Base-by-base conservation (phyloP, 2,113 vertebrate genomes). In the Paedocypris sp. region DNA sequence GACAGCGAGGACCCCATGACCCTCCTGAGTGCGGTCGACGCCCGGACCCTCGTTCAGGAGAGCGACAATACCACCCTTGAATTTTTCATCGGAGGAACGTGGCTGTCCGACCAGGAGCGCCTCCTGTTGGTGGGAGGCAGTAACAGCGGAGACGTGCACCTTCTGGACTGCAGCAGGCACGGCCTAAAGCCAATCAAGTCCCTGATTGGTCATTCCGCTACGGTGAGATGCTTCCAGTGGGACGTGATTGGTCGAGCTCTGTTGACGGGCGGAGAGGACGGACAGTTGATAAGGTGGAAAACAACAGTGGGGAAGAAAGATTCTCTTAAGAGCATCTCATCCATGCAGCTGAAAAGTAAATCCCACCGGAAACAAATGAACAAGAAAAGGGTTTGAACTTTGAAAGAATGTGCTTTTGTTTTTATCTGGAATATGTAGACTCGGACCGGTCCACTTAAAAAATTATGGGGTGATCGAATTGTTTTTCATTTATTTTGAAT, bases 221-320 rank as follows among this genome's bases (percentile, higher is more conserved):
- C 72, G 0, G 85, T 96, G 5, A 88, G 92, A 52, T 92, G 89
- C 53, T 94, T 93, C 74, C 79, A 62, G 72, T 98, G 92, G 92
- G 81, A 88, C 57, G 16, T 42, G 2, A 46, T 25, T 0, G 80
- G 74, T 12, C 80, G 80, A 49, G 79, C 83, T 38, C 73, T 97
- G 68, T 57, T 97, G 73, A 98, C 90, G 0, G 92, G 91, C 0
- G 94, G 92, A 4, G 94, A 98, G 77, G 94, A 98, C 26, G 88
- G 85, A 10, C 90, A 89, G 74, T 75, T 98, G 74, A 72, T 97
- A 71, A 85, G 91, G 18, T 98, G 94, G 94, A 91, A 88, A 64
- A 78, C 78, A 25, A 72, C 48, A 10, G 18, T 72, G 0, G 41
- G 75, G 28, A 92, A 86, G 79, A 88, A 72, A 52, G 69, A 77